Evolutionary conservation across 2,888 invertebrate genomes (phyloP).

Genomic region (Fissipunctia ypsillon): DNA sequence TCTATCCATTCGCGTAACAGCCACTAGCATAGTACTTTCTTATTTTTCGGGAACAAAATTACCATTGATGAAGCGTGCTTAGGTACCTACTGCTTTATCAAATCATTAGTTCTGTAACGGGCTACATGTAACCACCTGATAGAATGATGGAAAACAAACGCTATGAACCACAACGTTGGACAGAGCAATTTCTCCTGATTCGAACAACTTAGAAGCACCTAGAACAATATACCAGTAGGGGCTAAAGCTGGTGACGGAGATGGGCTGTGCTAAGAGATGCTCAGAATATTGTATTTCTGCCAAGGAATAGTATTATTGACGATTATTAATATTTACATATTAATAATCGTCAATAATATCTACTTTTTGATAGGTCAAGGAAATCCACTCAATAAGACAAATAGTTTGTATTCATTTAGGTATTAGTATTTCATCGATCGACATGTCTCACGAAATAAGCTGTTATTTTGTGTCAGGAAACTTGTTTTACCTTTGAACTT

Average conservation of each 20-base stretch:
- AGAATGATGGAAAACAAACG: neutral
- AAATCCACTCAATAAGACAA: constrained; percentile 24
- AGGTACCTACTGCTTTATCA: too few relatives aligned
- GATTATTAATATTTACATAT: constrained; percentile 9
- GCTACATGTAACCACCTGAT: neutral
- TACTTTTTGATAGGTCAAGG: constrained; percentile 46
- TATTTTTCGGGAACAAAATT: neutral
- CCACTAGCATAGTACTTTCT: neutral
- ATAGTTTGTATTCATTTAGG: constrained; percentile 36
- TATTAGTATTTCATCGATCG: neutral
- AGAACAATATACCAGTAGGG: neutral
- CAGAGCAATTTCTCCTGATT: neutral
- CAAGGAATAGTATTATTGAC: too few relatives aligned
- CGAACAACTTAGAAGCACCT: neutral
- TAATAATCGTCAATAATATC: neutral
- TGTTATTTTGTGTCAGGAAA: neutral
- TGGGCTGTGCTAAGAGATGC: neutral
- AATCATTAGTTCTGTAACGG: neutral
- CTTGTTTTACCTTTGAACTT: constrained; percentile 27
- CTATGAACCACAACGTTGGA: neutral
- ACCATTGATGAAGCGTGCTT: neutral
- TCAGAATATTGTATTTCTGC: neutral
- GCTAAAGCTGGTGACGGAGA: neutral
- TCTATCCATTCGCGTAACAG: neutral
- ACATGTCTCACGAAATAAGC: constrained; percentile 29